Evolutionary conservation across 2,113 vertebrate genomes (phyloP).

Genomic region (Corynorhinus townsendii): DNA sequence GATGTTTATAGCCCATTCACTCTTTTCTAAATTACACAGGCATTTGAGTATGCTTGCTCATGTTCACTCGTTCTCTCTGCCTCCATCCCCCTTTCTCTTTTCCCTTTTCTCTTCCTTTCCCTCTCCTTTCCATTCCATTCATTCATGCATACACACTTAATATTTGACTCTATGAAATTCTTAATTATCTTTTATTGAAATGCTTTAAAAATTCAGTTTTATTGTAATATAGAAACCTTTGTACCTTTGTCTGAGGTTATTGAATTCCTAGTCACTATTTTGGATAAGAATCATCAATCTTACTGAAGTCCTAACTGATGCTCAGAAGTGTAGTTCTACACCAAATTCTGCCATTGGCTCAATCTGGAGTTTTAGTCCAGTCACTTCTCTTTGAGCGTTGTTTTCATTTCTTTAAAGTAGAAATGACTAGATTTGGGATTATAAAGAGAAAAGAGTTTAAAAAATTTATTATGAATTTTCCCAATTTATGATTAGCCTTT

Average conservation of each 20-base stretch:
- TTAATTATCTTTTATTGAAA: background rate
- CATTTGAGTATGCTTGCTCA: background rate
- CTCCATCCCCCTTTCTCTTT: background rate
- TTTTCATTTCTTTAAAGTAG: slow-evolving; percentile 31
- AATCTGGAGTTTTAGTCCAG: background rate
- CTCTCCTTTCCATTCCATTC: background rate
- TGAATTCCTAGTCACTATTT: background rate
- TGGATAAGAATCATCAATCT: background rate
- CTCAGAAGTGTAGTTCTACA: background rate
- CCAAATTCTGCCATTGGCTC: background rate
- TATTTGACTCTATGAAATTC: background rate
- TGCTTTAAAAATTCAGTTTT: background rate
- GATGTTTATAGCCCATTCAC: background rate
- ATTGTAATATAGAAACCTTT: background rate
- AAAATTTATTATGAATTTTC: background rate
- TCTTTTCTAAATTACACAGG: background rate
- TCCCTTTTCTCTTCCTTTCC: no score
- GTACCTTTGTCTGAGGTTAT: background rate
- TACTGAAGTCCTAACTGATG: background rate
- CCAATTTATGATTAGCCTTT: background rate
- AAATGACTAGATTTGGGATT: background rate
- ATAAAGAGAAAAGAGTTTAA: background rate
- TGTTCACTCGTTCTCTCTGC: background rate
- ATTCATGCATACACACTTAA: background rate
- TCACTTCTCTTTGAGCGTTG: background rate